Base-by-base conservation (phyloP, 2,797 vertebrate genomes). In the Alauda arvensis region DNA sequence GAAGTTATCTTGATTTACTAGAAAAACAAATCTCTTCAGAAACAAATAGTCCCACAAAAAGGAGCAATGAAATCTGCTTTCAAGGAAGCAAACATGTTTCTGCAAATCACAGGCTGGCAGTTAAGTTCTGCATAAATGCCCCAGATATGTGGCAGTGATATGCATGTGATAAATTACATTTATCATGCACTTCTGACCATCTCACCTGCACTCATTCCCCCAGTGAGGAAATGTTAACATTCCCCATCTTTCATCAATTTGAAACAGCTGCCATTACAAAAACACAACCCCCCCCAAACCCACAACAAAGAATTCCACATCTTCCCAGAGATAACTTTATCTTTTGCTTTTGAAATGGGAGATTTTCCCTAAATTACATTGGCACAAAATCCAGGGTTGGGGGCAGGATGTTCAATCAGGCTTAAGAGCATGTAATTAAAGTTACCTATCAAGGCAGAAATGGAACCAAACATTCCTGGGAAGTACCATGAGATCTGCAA, bases 181-280 rank as follows among this genome's bases (percentile, higher is more conserved):
- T 92, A 90, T 85, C 88, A 76, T 2, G 1, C 75, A 88, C 71
- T 85, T 93, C 69, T 94, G 88, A 82, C 79, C 40, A 11, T 39
- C 83, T 93, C 86, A 94, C 89, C 89, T 95, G 91, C 52, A 42
- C 63, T 88, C 10, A 67, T 70, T 94, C 72, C 77, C 79, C 72
- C 79, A 68, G 33, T 0, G 1, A 91, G 87, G 87, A 91, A 87
- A 95, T 31, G 61, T 63, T 84, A 93, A 82, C 92, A 88, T 88
- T 89, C 84, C 80, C 5, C 19, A 94, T 90, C 87, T 87, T 89
- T 92, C 91, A 91, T 34, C 75, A 67, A 59, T 46, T 89, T 76
- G 75, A 94, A 93, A 90, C 82, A 93, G 82, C 77, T 92, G 91
- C 71, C 85, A 92, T 74, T 83, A 87, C 89, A 93, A 92, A 85